Base-by-base conservation (phyloP, 2,888 invertebrate species). In the Nomada lathburiana region DNA sequence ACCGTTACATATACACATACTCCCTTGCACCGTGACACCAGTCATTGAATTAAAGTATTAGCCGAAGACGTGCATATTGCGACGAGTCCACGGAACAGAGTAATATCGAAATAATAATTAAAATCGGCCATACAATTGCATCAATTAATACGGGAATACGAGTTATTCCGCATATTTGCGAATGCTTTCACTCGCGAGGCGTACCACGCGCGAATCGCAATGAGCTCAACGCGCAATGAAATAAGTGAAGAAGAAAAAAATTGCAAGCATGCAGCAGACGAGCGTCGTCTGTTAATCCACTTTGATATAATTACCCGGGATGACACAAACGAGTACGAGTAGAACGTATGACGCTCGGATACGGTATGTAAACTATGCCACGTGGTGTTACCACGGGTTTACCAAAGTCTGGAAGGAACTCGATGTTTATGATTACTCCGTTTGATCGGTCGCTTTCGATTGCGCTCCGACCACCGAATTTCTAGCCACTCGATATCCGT, bases 271-370 rank as follows among this genome's bases (percentile, higher is more conserved):
- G 29, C 20, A 5, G 29, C 63, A 72, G 55, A 72, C 53, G 29
- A 59, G 65, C 57, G 72, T 42, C 23, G 36, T 57, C 64, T 64
- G 68, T 29, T 82, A 69, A 80, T 80, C 42, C 63, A 57, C 67
- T 86, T 85, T 83, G 73, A 80, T 79, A 78, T 86, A 88, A 87
- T 90, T 87, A 83, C 72, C 26, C 70, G 67, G 76, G 63, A 86
- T 83, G 86, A 87, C 80, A 85, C 71, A 83, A 83, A 74, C 72
- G 83, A 74, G 59, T 60, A 71, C 77, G 74, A 52, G 73, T 65
- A 23, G 60, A 52, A 52, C 20, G 29, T 62, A 76, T 81, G 76
- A 77, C 82, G 77, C 78, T 76, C 57, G 72, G 76, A 80, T 72
- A 75, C 80, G 80, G 71, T 73, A 83, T 83, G 82, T 81, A 85